phyloP scores from a whole-genome alignment of 1,140 invertebrate genomes.

The Aphaenogaster ashmeadi region DNA sequence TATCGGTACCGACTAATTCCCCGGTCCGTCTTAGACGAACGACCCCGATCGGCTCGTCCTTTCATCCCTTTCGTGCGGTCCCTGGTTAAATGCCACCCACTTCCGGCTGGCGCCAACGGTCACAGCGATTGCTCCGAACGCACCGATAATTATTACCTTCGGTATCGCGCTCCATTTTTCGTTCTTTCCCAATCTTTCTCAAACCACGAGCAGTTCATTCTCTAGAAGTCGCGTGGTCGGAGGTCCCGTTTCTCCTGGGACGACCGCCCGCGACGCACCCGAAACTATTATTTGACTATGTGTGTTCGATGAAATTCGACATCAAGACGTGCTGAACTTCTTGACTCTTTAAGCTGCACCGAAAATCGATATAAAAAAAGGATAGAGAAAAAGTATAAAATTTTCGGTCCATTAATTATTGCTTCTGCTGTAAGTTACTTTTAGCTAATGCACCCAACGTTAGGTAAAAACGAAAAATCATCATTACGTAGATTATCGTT shows the following conservation, averaged over 20 bases:
- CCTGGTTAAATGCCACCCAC: slow-evolving; percentile 72
- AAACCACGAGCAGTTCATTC: slow-evolving; percentile 49
- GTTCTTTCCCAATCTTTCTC: not conserved
- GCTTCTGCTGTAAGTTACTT: not conserved
- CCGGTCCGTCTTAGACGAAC: slow-evolving; percentile 53
- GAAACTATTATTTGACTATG: not conserved
- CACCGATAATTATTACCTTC: slow-evolving; percentile 78
- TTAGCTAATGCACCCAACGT: not conserved
- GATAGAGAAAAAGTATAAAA: not conserved
- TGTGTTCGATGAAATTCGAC: not conserved
- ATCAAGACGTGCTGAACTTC: not conserved
- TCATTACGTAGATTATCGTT: not conserved
- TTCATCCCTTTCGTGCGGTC: slow-evolving; percentile 69
- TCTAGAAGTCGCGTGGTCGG: slow-evolving; percentile 4
- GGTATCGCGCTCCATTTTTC: slow-evolving; percentile 58
- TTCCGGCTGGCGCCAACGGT: slow-evolving; percentile 73
- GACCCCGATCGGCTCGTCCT: slow-evolving; percentile 31
- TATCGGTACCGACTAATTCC: slow-evolving; percentile 73
- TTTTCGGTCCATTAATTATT: not conserved
- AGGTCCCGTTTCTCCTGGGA: slow-evolving; percentile 13
- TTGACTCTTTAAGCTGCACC: not conserved
- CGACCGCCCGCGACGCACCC: slow-evolving; percentile 71
- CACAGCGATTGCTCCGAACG: slow-evolving; percentile 62
- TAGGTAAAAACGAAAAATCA: not conserved
- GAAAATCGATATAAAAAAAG: not conserved